Percentiles rank a stretch among this genome's conserved stretches.
Evolutionary conservation across 2,888 invertebrate genomes (phyloP).

Genomic region (Macroteleia sp.): DNA sequence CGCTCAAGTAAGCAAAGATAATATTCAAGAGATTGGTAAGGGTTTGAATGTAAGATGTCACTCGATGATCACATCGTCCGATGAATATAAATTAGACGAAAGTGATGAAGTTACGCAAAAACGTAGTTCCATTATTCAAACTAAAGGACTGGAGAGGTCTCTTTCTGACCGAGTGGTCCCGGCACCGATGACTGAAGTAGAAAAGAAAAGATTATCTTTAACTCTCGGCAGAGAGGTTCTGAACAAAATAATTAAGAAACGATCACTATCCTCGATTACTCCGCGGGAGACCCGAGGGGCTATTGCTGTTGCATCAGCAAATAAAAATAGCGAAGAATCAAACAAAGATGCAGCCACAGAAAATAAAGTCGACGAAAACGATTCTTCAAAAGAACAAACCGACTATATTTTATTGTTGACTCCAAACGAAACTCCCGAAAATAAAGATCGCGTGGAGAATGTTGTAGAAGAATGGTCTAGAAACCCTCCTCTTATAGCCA

Average conservation of each 20-base stretch:
- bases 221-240: slow-evolving; percentile 90
- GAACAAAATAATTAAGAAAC: slow-evolving; percentile 86
- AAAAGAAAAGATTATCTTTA: slow-evolving; percentile 90
- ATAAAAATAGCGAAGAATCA: slow-evolving; percentile 64
- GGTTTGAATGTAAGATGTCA: slow-evolving; percentile 80
- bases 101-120: slow-evolving; percentile 59
- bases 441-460: slow-evolving; percentile 79
- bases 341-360: slow-evolving; percentile 15
- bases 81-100: slow-evolving; percentile 55
- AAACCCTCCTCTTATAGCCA: slow-evolving; percentile 77
- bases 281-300: slow-evolving; percentile 86
- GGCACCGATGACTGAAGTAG: slow-evolving; percentile 86
- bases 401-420: slow-evolving; percentile 84
- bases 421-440: slow-evolving; percentile 75
- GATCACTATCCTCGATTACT: slow-evolving; percentile 73
- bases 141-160: slow-evolving; percentile 70
- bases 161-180: slow-evolving; percentile 65
- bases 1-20: slow-evolving; percentile 64
- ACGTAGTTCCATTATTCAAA: slow-evolving; percentile 76
- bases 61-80: slow-evolving; percentile 77
- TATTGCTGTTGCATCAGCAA: slow-evolving; percentile 86
- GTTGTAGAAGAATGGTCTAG: slow-evolving; percentile 84
- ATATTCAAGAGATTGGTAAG: slow-evolving; percentile 64
- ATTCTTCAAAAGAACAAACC: slow-evolving; percentile 72
- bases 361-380: slow-evolving; percentile 6